Base-by-base conservation (phyloP, 2,888 invertebrate genomes). In the Acronicta aceris region DNA sequence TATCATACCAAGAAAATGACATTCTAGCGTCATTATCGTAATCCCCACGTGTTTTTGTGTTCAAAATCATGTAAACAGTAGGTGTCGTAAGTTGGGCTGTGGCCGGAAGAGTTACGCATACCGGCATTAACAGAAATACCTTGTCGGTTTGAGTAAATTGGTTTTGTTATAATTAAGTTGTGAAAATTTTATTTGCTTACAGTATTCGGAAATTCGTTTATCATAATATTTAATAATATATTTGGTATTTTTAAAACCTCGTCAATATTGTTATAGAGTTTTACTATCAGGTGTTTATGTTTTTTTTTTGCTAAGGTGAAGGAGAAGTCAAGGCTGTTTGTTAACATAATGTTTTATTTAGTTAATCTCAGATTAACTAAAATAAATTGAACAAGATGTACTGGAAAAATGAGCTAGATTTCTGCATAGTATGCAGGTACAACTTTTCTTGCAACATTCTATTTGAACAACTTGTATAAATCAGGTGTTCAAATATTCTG, bases 91-190 rank as follows among this genome's bases (percentile, higher is more conserved):
- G 64, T 74, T 79, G 69, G 70, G 67, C 69, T 84, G 79, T 58
- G 78, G 65, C 84, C 88, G 89, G 89, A 88, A 88, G 84, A 83
- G 69, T 74, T 74, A 60, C 46, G 76, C 84, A 87, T 89, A 78
- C 87, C 86, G 64, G 71, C 72, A 64, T 72, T 79, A 84, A 76
- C 79, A 77, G 76, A 71, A 75, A 78, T 80, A 71, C 76, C 76
- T 64, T 38, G 3, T 45, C 45, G 42, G 7, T 8, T 55, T 48
- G 38, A 25, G 48, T 49, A 41, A 57, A 42, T 71, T 42, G 8
- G 13, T 40, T 54, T 17, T 36, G 15, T 21, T 51, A 10, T 38
- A 16, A 47, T 59, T 48, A 12, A 30, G 27, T 17, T 21, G 12
- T 61, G 25, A 40, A 40, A 27, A 45, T 36, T 5, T 36, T 48